These are phyloP conservation scores for Drymonia ruficornis DNA, from an alignment of 2,888 invertebrate genomes.

Conservation along the genomic window DNA sequence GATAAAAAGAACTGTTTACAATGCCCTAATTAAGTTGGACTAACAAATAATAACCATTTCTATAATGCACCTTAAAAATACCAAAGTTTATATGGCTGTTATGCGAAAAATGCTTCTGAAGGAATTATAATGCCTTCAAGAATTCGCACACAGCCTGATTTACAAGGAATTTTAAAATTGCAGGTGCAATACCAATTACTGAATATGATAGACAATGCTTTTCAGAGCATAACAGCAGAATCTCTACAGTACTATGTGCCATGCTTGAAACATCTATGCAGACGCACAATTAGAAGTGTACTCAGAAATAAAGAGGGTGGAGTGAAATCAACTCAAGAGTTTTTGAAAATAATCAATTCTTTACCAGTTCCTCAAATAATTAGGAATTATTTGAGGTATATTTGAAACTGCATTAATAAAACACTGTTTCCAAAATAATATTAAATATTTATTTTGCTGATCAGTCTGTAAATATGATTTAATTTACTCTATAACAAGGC, in stretches of 20 bases:
- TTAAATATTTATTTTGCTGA: conserved; percentile 2
- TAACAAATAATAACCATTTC: too few relatives aligned
- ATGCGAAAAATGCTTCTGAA: too few relatives aligned
- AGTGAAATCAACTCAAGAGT: conserved; percentile 52
- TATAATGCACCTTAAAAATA: too few relatives aligned
- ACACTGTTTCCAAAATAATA: not conserved
- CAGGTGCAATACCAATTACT: conserved; percentile 63
- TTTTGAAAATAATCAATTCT: conserved; percentile 49
- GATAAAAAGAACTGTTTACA: too few relatives aligned
- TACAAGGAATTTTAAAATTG: not conserved
- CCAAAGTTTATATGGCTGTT: too few relatives aligned
- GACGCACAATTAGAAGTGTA: conserved; percentile 57
- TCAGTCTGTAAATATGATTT: conserved; percentile 2
- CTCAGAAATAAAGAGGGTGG: conserved; percentile 44
- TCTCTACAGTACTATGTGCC: conserved; percentile 47
- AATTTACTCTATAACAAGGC: conserved; percentile 4
- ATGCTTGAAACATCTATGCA: conserved; percentile 65
- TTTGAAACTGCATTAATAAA: conserved; percentile 22
- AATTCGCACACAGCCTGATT: too few relatives aligned
- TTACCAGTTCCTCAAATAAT: conserved; percentile 59
- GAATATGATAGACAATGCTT: conserved; percentile 52
- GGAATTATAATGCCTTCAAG: too few relatives aligned
- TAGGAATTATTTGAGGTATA: conserved; percentile 62
- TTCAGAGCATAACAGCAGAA: conserved; percentile 42
- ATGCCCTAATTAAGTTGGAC: too few relatives aligned